Evolutionary conservation across 2,797 vertebrate genomes (phyloP), one percentile per base, ranked within the genome.

Genomic region (Chelon labrosus): DNA sequence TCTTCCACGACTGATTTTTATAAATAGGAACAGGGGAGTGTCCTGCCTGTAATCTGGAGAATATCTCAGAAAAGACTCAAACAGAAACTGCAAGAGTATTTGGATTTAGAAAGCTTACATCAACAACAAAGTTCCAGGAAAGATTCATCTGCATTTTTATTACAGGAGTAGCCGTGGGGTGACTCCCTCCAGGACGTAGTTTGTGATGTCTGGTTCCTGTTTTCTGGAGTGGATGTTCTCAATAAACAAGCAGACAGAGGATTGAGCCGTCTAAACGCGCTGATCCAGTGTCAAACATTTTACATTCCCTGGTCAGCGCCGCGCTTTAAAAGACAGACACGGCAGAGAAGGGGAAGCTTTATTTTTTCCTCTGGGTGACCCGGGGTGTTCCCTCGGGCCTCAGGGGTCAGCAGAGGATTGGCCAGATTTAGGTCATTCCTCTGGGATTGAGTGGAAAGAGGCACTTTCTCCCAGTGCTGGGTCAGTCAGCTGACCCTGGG

Each of bases 371-470:
- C 53, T 73, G 20, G 10, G 41, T 92, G 92, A 93, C 89, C 90
- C 80, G 41, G 39, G 52, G 2, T 79, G 85, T 88, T 90, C 89
- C 72, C 57, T 77, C 49, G 55, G 70, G 70, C 80, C 85, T 91
- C 73, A 68, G 70, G 82, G 87, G 91, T 94, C 89, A 91, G 80
- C 65, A 35, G 84, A 72, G 76, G 88, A 73, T 92, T 90, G 80
- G 52, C 83, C 82, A 83, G 84, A 85, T 91, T 93, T 85, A 80
- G 85, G 65, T 85, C 80, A 91, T 92, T 91, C 83, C 80, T 87
- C n/a, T 16, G 77, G 77, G 86, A 89, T 80, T 91, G 83, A 76
- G 74, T 50, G 76, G 56, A 75, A 86, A 79, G 74, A 83, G 51
- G 42, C 62, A 84, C 79, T 91, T 89, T 92, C 84, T 73, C 73